phyloP scores from a whole-genome alignment of 2,113 vertebrate species.

The human (Homo sapiens) region DNA sequence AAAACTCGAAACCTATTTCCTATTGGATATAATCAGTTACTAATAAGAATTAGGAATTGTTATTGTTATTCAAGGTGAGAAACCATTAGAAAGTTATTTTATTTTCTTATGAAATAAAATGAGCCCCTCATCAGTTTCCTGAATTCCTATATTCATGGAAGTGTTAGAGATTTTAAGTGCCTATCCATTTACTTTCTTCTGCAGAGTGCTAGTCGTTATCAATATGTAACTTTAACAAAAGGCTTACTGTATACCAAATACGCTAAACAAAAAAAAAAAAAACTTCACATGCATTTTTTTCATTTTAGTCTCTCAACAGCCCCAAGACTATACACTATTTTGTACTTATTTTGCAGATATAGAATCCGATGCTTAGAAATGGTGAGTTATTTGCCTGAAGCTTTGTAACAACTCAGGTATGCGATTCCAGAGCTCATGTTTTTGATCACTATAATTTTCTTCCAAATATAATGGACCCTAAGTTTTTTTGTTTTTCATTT shows the following conservation, averaged over 20 bases:
- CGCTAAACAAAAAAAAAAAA: neutral
- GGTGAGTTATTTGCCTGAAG: neutral
- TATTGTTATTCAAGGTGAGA: neutral
- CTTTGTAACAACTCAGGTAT: neutral
- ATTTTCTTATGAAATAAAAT: neutral
- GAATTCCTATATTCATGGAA: slow-evolving; percentile 3
- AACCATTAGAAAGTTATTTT: neutral
- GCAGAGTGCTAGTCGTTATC: neutral
- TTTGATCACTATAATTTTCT: neutral
- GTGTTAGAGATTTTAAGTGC: neutral
- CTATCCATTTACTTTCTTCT: neutral
- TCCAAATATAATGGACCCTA: neutral
- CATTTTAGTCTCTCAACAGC: neutral
- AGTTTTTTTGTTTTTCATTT: neutral
- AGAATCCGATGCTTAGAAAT: neutral
- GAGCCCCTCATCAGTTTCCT: neutral
- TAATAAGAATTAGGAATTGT: neutral
- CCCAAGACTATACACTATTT: neutral
- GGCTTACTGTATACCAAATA: neutral
- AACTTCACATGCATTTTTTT: neutral
- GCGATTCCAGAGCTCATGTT: neutral
- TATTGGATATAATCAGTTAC: neutral
- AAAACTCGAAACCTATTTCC: neutral
- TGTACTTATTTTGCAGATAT: neutral
- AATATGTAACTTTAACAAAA: neutral